Percentiles rank a stretch among this genome's conserved stretches.
Conservation (phyloP, 2,113 vertebrate genomes). For the Pheucticus melanocephalus region DNA sequence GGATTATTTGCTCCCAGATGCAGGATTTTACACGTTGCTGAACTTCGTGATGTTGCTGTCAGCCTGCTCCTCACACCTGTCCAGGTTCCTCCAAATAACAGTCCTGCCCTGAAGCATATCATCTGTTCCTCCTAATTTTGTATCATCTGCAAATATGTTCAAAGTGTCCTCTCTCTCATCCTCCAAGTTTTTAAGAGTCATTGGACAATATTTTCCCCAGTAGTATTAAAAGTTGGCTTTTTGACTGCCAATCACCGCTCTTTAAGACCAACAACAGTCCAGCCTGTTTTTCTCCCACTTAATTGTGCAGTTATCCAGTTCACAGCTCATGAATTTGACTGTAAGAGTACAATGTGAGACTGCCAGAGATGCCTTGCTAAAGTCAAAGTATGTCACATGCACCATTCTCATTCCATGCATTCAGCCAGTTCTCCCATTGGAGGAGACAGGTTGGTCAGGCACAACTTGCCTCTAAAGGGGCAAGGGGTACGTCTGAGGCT, state of each 20-base stretch:
- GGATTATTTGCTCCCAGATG: not conserved
- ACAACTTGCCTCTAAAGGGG: not conserved
- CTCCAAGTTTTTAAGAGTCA: not conserved
- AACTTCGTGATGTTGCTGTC: not conserved
- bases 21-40: constrained; percentile 7
- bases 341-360: not conserved
- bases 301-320: not conserved
- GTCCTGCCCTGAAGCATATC: not conserved
- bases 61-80: constrained; percentile 5
- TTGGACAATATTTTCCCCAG: not conserved
- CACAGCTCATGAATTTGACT: not conserved
- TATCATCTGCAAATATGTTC: not conserved
- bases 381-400: not conserved
- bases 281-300: not conserved
- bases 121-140: not conserved
- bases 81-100: not conserved
- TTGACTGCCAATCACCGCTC: not conserved
- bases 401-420: not conserved
- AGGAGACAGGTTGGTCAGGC: not conserved
- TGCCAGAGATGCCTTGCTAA: not conserved
- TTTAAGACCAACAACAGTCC: not conserved
- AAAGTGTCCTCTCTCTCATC: not conserved
- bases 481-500: not conserved
- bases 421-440: not conserved
- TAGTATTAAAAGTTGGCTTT: not conserved